A percentile compares a stretch with the other conserved stretches of the same genome.
Evolutionary conservation across 2,113 vertebrate genomes (phyloP).

Genomic region (Hipposideros armiger): DNA sequence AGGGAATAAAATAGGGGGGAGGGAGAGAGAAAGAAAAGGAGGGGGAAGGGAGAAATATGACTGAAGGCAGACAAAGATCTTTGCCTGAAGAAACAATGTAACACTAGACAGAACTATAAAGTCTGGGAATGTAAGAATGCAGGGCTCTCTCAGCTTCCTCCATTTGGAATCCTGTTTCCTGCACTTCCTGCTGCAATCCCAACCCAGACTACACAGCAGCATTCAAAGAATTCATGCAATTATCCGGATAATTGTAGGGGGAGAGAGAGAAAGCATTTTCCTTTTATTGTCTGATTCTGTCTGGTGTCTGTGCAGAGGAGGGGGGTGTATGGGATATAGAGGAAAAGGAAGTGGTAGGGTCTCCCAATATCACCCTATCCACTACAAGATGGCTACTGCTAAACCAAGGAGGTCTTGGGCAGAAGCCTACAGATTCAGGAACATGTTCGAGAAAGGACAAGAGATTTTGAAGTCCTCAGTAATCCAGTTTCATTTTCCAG

Average conservation of each 20-base stretch:
- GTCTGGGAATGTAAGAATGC: conserved; percentile 80
- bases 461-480: not conserved
- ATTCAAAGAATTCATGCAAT: conserved; percentile 78
- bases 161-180: conserved; percentile 76
- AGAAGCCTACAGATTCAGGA: conserved; percentile 26
- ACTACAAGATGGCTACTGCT: conserved; percentile 37
- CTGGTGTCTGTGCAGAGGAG: conserved; percentile 21
- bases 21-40: not conserved
- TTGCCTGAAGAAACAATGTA: conserved; percentile 82
- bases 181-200: conserved; percentile 75
- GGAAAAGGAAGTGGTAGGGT: conserved; percentile 36
- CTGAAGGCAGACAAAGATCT: conserved; percentile 82
- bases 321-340: not conserved
- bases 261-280: conserved; percentile 17
- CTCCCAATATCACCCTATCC: not conserved
- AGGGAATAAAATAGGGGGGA: conserved; percentile 62
- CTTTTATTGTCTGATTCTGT: conserved; percentile 66
- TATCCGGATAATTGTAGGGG: conserved; percentile 77
- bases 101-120: conserved; percentile 84
- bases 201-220: conserved; percentile 57
- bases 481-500: conserved; percentile 61
- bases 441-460: not conserved
- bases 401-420: not conserved
- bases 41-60: conserved; percentile 77
- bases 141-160: conserved; percentile 58